A percentile compares a stretch with the other conserved stretches of the same genome.
These are phyloP conservation scores for Sebastes ruberrimus DNA, from an alignment of 2,797 vertebrate genomes.

Conservation along the genomic window DNA sequence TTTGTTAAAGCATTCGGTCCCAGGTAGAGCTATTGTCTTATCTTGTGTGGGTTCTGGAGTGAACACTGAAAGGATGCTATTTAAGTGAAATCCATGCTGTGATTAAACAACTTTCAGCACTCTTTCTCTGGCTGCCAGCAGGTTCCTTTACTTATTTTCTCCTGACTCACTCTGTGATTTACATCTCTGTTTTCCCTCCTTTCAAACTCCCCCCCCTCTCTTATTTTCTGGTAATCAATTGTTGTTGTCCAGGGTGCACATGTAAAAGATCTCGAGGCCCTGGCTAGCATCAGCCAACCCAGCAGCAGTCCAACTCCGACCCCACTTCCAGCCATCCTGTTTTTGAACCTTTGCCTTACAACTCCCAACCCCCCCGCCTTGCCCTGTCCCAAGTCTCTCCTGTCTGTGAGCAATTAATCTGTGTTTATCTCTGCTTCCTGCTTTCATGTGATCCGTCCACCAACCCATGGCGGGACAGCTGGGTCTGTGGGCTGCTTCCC, in stretches of 20 bases:
- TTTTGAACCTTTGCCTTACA: conserved; percentile 37
- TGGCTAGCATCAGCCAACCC: neutral
- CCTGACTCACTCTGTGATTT: conserved; percentile 18
- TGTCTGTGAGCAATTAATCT: conserved; percentile 79
- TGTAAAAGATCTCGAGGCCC: conserved; percentile 6
- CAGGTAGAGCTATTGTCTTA: neutral
- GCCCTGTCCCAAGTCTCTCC: conserved; percentile 40
- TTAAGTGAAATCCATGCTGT: conserved; percentile 2
- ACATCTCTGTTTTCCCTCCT: neutral
- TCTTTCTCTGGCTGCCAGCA: conserved; percentile 1
- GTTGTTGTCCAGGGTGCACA: conserved; percentile 19
- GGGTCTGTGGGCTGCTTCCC: conserved; percentile 50
- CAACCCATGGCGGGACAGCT: conserved; percentile 61
- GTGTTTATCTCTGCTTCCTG: conserved; percentile 76
- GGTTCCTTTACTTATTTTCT: neutral
- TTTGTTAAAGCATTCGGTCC: neutral
- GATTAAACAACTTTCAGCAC: neutral
- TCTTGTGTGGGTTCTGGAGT: neutral
- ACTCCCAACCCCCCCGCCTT: conserved; percentile 34
- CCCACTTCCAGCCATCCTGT: conserved; percentile 45
- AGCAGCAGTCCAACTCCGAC: neutral
- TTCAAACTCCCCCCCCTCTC: neutral
- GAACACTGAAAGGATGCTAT: neutral
- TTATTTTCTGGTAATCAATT: conserved; percentile 35
- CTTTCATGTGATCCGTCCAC: conserved; percentile 75